phyloP scores from a whole-genome alignment of 2,113 vertebrate genomes.

The Tupaia chinensis region DNA sequence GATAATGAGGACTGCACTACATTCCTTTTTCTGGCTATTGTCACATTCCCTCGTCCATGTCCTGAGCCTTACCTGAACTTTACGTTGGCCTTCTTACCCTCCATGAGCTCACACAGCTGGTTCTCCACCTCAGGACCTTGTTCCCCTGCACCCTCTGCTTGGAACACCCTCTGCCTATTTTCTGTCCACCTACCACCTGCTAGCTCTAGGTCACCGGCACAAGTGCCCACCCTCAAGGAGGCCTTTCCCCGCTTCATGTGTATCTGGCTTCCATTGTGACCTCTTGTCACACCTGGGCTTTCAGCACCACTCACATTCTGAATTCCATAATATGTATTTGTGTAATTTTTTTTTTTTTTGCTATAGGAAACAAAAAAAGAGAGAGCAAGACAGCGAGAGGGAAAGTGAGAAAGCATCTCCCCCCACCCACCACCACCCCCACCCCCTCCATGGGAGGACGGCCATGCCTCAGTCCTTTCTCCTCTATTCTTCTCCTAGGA shows the following conservation, averaged over 20 bases:
- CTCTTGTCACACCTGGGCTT: neutral
- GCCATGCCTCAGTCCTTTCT: too few relatives aligned
- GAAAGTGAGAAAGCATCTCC: too few relatives aligned
- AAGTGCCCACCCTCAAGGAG: neutral
- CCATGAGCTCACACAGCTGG: neutral
- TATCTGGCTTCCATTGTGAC: neutral
- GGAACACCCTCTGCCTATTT: neutral
- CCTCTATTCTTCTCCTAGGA: too few relatives aligned
- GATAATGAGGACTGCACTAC: neutral
- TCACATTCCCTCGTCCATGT: neutral
- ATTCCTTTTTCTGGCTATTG: neutral
- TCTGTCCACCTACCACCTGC: neutral
- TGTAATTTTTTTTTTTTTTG: too few relatives aligned
- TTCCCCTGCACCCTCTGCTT: neutral
- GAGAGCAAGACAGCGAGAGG: too few relatives aligned
- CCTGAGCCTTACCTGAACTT: neutral
- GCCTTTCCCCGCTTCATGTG: neutral
- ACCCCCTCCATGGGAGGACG: too few relatives aligned
- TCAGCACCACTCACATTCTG: neutral
- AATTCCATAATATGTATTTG: neutral
- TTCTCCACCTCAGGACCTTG: neutral
- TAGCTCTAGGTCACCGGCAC: neutral
- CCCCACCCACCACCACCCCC: too few relatives aligned
- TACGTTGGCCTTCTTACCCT: neutral
- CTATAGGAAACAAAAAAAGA: too few relatives aligned